Conservation (phyloP, 2,113 vertebrate genomes). For the Ciconia maguari region DNA sequence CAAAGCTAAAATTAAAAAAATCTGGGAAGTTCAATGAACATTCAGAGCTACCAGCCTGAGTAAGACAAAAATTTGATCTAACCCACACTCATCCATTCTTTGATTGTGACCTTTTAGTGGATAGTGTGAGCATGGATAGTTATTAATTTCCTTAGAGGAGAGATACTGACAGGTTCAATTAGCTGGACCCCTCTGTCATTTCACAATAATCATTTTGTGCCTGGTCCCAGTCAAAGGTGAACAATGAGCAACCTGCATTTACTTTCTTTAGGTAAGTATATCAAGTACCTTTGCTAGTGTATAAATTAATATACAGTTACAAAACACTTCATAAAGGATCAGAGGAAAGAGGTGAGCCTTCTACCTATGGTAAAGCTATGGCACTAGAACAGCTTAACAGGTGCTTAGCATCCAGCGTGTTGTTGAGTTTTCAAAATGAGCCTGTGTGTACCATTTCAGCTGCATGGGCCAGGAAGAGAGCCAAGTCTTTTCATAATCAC, state of each 20-base stretch:
- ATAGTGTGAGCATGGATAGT: neutral
- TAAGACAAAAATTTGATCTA: neutral
- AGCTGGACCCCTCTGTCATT: neutral
- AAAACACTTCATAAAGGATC: neutral
- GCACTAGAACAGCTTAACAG: neutral
- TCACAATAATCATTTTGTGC: neutral
- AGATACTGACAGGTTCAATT: neutral
- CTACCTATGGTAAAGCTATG: neutral
- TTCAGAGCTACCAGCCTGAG: neutral
- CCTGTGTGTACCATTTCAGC: neutral
- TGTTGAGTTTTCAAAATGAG: neutral
- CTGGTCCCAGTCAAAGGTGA: neutral
- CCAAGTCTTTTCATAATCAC: neutral
- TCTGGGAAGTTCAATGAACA: neutral
- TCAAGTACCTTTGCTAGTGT: neutral
- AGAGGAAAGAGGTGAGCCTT: neutral
- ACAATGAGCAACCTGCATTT: neutral
- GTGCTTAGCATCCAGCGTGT: neutral
- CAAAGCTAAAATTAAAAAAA: neutral
- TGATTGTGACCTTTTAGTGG: neutral
- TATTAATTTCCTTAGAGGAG: neutral
- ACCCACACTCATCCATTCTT: neutral
- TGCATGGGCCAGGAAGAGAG: neutral
- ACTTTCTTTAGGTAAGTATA: neutral
- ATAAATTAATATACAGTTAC: neutral